Evolutionary conservation across 2,113 vertebrate genomes (phyloP).

Genomic region (Apodemus sylvaticus): DNA sequence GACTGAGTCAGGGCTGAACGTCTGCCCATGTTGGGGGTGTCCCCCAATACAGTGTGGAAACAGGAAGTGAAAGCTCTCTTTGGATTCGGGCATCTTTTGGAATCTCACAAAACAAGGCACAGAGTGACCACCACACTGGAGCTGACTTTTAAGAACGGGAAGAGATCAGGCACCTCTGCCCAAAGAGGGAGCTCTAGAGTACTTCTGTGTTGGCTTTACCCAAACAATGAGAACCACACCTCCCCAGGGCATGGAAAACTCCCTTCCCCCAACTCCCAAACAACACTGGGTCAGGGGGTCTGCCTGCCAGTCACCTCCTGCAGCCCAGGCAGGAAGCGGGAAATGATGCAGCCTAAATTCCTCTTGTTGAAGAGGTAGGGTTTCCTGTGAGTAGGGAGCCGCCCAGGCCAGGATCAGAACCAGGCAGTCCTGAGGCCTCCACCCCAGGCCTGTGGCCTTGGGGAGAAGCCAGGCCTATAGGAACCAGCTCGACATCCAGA

Average conservation of each 20-base stretch:
- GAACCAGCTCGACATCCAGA: background rate
- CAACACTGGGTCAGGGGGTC: slow-evolving; percentile 77
- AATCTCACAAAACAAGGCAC: background rate
- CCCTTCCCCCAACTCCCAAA: slow-evolving; percentile 38
- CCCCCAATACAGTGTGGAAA: background rate
- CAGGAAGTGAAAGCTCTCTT: background rate
- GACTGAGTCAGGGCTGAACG: slow-evolving; percentile 32
- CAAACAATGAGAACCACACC: background rate
- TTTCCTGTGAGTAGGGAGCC: slow-evolving; percentile 78
- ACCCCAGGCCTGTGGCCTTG: background rate
- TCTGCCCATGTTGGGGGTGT: background rate
- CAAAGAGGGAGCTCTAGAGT: slow-evolving; percentile 22
- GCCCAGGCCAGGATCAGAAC: slow-evolving; percentile 75
- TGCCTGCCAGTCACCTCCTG: slow-evolving; percentile 64
- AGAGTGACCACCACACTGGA: background rate
- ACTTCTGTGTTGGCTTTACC: background rate
- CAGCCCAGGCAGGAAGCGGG: slow-evolving; percentile 76
- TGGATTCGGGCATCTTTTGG: slow-evolving; percentile 2
- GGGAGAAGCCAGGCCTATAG: background rate
- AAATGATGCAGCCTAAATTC: slow-evolving; percentile 80
- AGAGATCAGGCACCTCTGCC: background rate
- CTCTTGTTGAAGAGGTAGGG: slow-evolving; percentile 79
- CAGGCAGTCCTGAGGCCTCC: slow-evolving; percentile 58
- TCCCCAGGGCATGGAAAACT: background rate
- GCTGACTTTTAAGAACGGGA: background rate